Percentiles rank a stretch among this genome's conserved stretches.
phyloP scores from a whole-genome alignment of 2,113 vertebrate species.

The Calyptomena viridis region DNA sequence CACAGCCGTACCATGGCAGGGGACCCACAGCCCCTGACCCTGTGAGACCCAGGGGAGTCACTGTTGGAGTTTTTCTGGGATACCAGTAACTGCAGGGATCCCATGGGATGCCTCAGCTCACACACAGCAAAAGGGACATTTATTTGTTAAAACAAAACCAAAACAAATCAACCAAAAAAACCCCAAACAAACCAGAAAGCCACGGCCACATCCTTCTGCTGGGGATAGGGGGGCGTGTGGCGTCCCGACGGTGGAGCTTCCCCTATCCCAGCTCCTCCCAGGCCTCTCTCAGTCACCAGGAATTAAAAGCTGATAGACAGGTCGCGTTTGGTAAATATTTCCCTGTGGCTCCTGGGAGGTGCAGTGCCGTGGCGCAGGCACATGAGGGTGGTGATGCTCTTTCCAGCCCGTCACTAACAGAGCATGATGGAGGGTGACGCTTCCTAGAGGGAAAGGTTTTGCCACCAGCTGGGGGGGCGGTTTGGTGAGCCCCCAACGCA shows the following conservation, averaged over 20 bases:
- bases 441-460: neutral
- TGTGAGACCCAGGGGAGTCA: neutral
- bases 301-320: fast-evolving
- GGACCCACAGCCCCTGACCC: neutral
- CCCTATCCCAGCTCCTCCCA: neutral
- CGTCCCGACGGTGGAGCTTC: neutral
- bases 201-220: fast-evolving
- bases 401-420: neutral
- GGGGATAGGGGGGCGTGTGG: fast-evolving
- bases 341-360: neutral
- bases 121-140: neutral
- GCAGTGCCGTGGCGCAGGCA: neutral
- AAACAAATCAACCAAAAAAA: neutral
- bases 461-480: neutral
- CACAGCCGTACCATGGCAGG: fast-evolving
- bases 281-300: neutral
- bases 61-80: neutral
- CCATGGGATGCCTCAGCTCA: neutral
- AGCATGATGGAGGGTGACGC: fast-evolving
- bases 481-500: fast-evolving
- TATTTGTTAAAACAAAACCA: neutral
- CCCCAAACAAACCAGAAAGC: neutral
- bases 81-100: neutral
- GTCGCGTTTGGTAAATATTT: fast-evolving
- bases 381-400: slow-evolving; percentile 2